Percentiles rank a stretch among this genome's conserved stretches.
Evolutionary conservation across 2,113 vertebrate genomes (phyloP).

Genomic region (Rafetus swinhoei): DNA sequence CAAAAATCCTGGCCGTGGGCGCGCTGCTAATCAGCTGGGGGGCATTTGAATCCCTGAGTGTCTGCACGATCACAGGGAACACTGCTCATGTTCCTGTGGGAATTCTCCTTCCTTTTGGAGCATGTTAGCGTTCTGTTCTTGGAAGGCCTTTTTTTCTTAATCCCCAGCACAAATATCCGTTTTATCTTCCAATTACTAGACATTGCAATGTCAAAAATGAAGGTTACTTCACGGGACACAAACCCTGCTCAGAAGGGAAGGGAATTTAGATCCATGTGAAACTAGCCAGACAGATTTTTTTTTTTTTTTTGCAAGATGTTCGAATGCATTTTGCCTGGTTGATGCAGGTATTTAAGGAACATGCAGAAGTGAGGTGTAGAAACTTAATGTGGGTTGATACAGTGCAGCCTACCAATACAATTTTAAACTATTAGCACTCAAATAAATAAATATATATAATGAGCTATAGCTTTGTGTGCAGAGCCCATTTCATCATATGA

Average conservation of each 20-base stretch:
- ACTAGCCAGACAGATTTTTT: neutral
- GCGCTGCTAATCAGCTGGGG: too few species aligned
- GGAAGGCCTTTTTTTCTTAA: neutral
- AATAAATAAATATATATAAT: too few species aligned
- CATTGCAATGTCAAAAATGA: constrained; percentile 49
- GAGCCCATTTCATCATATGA: too few species aligned
- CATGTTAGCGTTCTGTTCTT: neutral
- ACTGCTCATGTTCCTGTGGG: neutral
- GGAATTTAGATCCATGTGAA: neutral
- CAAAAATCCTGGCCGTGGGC: too few species aligned
- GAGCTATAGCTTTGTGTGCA: too few species aligned
- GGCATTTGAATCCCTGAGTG: too few species aligned
- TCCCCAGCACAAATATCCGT: neutral
- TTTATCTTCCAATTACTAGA: rapidly evolving
- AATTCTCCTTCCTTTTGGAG: neutral
- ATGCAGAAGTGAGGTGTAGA: neutral
- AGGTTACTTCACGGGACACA: neutral
- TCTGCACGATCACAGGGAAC: too few species aligned
- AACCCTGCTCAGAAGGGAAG: neutral
- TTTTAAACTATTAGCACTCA: rapidly evolving
- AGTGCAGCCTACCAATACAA: neutral
- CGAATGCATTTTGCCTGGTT: neutral
- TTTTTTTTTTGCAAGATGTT: rapidly evolving
- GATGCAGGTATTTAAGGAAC: neutral
- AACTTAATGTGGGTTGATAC: rapidly evolving